Evolutionary conservation across 1,140 invertebrate species (phyloP), one percentile per base, ranked within the genome.

Genomic region (Coenobita brevimanus): DNA sequence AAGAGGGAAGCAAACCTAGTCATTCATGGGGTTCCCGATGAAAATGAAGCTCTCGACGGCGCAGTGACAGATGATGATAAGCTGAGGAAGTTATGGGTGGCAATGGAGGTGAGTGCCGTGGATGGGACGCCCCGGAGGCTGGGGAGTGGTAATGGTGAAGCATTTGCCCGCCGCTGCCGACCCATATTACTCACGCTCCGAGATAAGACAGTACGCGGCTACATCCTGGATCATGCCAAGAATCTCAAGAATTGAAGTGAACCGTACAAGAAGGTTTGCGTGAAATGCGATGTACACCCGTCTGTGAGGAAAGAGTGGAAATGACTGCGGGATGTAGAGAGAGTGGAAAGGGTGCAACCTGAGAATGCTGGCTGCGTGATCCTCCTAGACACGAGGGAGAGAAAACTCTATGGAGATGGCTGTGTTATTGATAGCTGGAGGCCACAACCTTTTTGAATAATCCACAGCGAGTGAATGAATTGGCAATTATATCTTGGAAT

Each of bases 321-420:
- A 36, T 24, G 76, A 30, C 46, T 79, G 2, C 17, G 15, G 17
- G n/a, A 79, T 24, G 2, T 57, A 3, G 76, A 79, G 78, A 62
- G 2, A 41, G 24, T 4, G 13, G 36, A 80, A n/a, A n/a, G n/a
- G 54, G 57, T 62, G 46, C 24, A 54, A 6, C 43, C 46, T 10
- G 78, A 54, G 60, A 64, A 80, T 80, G 78, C 54, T 13, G 50
- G 78, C n/a, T 80, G 76, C 33, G 60, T 64, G 30, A 41, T 80
- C 30, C 78, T 36, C 24, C 60, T 80, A 24, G n/a, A 60, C 30
- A 80, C 78, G 3, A n/a, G 36, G 3, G 78, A 62, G 41, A n/a
- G n/a, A n/a, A n/a, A n/a, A n/a, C n/a, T n/a, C n/a, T n/a, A n/a
- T n/a, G n/a, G n/a, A n/a, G n/a, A n/a, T n/a, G n/a, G n/a, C n/a